Evolutionary conservation across 2,888 invertebrate genomes (phyloP).

Genomic region (Nymphalis c-album): DNA sequence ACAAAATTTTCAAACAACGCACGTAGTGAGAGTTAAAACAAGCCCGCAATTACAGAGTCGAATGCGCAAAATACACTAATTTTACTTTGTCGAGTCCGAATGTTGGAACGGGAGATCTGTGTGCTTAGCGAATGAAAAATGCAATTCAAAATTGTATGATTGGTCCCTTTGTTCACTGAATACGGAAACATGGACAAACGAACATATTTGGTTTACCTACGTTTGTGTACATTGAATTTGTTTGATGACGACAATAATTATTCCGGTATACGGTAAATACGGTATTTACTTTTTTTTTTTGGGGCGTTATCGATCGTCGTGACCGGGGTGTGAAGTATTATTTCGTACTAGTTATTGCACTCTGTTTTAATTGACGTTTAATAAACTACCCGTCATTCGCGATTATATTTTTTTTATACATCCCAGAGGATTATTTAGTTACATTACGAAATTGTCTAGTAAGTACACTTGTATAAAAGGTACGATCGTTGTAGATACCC

Average conservation of each 20-base stretch:
- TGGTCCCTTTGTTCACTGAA: constrained; percentile 42
- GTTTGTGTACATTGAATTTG: constrained; percentile 32
- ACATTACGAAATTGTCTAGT: background rate
- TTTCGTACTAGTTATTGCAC: constrained; percentile 5
- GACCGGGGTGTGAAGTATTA: constrained; percentile 1
- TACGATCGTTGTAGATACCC: too few relatives aligned
- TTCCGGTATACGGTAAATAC: constrained; percentile 25
- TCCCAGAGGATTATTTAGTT: too few relatives aligned
- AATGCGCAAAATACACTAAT: constrained; percentile 44
- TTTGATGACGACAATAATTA: constrained; percentile 35
- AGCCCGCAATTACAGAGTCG: constrained; percentile 41
- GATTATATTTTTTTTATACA: background rate
- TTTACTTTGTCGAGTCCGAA: constrained; percentile 39
- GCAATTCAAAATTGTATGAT: constrained; percentile 45
- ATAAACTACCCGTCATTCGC: background rate
- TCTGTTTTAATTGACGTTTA: background rate
- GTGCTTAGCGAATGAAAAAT: constrained; percentile 44
- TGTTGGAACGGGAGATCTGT: constrained; percentile 33
- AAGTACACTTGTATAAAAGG: too few relatives aligned
- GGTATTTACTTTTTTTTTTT: constrained; percentile 15
- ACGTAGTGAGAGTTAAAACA: constrained; percentile 38
- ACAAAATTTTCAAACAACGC: constrained; percentile 30
- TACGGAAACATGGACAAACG: constrained; percentile 35
- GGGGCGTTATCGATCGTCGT: constrained; percentile 17
- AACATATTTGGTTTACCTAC: constrained; percentile 35